A percentile compares a stretch with the other conserved stretches of the same genome.
Evolutionary conservation across 2,888 invertebrate genomes (phyloP).

Genomic region (Diadegma fenestrale): DNA sequence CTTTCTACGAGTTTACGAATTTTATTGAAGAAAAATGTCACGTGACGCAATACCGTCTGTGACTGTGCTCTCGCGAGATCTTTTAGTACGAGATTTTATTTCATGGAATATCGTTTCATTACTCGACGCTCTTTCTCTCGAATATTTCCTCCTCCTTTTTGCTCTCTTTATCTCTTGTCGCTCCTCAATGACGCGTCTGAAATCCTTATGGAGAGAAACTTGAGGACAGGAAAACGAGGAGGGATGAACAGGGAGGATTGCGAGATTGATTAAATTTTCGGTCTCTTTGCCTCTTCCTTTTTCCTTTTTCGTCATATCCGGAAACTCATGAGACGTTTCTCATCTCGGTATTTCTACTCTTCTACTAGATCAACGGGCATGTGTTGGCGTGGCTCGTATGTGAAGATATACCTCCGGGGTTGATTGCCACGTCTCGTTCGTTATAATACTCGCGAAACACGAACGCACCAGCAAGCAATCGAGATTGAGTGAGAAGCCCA

Average conservation of each 20-base stretch:
- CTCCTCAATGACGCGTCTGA: not conserved
- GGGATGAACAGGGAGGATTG: conserved; percentile 28
- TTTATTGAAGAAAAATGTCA: not conserved
- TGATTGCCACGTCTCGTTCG: conserved; percentile 71
- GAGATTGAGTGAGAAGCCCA: conserved; percentile 33
- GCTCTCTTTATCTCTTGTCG: not conserved
- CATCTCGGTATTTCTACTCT: conserved; percentile 59
- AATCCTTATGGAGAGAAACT: not conserved
- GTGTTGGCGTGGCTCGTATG: conserved; percentile 34
- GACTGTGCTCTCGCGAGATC: not conserved
- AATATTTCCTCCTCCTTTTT: not conserved
- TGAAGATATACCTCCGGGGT: conserved; percentile 68
- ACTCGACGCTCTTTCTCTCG: not conserved
- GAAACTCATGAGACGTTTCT: conserved; percentile 69
- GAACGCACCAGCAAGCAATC: conserved; percentile 49
- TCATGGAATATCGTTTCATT: not conserved
- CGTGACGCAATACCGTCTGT: not conserved
- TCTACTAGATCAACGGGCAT: conserved; percentile 36
- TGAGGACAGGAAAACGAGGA: not conserved
- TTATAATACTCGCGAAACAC: conserved; percentile 43
- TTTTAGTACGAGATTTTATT: not conserved
- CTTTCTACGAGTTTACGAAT: not conserved
- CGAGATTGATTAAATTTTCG: conserved; percentile 65
- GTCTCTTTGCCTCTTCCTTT: conserved; percentile 29
- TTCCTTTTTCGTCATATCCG: conserved; percentile 56